Conservation (phyloP, 2,113 vertebrate genomes). For the Solenodon paradoxus region DNA sequence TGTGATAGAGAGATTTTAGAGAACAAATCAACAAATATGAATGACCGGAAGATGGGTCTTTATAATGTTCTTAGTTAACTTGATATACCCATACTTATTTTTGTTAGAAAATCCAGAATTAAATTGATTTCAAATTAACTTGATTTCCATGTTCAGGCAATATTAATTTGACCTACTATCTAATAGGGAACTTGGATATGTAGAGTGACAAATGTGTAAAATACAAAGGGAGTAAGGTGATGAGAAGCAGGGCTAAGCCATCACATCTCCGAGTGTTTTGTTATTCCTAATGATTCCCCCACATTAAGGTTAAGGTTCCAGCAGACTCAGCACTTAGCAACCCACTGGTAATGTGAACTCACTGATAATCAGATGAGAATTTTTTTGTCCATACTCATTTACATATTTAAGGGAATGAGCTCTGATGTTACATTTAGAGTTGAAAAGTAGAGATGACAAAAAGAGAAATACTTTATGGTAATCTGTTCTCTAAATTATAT, state of each 20-base stretch:
- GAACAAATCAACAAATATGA: neutral
- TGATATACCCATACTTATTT: neutral
- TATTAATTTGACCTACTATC: neutral
- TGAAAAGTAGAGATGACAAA: neutral
- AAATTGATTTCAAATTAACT: neutral
- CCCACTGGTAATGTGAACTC: neutral
- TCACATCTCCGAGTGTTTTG: neutral
- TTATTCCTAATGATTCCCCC: neutral
- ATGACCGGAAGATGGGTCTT: neutral
- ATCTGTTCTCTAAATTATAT: neutral
- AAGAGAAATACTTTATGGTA: neutral
- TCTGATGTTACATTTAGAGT: neutral
- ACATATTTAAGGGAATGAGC: neutral
- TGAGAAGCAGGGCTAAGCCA: neutral
- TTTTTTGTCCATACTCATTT: neutral
- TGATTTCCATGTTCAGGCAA: neutral
- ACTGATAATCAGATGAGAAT: neutral
- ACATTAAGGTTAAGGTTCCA: neutral
- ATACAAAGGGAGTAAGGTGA: neutral
- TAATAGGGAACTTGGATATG: neutral
- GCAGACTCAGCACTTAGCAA: neutral
- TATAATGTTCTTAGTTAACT: neutral
- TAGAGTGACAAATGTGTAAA: neutral
- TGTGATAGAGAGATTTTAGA: no score
- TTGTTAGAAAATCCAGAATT: neutral